A percentile compares a stretch with the other conserved stretches of the same genome.
Evolutionary conservation across 1,140 invertebrate genomes (phyloP).

Genomic region (Drosophila rufa): DNA sequence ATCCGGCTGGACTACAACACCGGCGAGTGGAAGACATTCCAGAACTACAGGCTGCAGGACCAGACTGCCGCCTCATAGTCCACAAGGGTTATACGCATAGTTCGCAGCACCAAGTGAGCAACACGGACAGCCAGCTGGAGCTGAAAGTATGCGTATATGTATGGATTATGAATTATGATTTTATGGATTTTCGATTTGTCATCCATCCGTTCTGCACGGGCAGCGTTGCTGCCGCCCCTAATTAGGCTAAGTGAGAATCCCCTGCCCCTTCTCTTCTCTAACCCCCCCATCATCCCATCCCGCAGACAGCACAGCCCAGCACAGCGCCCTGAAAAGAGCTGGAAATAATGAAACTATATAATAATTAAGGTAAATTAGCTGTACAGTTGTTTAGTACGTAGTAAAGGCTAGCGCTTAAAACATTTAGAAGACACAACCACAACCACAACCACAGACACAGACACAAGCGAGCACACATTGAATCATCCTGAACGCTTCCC

Average conservation of each 20-base stretch:
- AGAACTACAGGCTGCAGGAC: conserved; percentile 88
- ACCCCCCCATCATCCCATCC: conserved; percentile 8
- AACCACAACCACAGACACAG: background rate
- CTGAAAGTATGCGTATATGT: conserved; percentile 41
- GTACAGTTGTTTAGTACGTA: conserved; percentile 77
- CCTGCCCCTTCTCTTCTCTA: background rate
- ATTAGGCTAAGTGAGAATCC: conserved; percentile 63
- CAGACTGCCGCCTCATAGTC: conserved; percentile 78
- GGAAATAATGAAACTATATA: conserved; percentile 69
- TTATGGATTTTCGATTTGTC: conserved; percentile 52
- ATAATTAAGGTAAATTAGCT: conserved; percentile 80
- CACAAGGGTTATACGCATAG: conserved; percentile 76
- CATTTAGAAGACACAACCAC: conserved; percentile 60
- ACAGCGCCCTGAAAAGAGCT: conserved; percentile 41
- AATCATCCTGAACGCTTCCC: conserved; percentile 58
- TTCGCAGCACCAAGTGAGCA: conserved; percentile 61
- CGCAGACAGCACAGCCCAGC: conserved; percentile 19
- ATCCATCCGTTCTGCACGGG: conserved; percentile 49
- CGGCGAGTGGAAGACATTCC: conserved; percentile 94
- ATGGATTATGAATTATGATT: conserved; percentile 21
- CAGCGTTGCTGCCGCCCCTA: conserved; percentile 39
- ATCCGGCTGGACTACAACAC: conserved; percentile 96
- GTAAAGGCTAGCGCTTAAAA: conserved; percentile 75
- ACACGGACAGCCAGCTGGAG: conserved; percentile 15
- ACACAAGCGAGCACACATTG: background rate